Evolutionary conservation across 2,888 invertebrate species (phyloP), one percentile per base, ranked within the genome.

Genomic region (Apodemia mormo): DNA sequence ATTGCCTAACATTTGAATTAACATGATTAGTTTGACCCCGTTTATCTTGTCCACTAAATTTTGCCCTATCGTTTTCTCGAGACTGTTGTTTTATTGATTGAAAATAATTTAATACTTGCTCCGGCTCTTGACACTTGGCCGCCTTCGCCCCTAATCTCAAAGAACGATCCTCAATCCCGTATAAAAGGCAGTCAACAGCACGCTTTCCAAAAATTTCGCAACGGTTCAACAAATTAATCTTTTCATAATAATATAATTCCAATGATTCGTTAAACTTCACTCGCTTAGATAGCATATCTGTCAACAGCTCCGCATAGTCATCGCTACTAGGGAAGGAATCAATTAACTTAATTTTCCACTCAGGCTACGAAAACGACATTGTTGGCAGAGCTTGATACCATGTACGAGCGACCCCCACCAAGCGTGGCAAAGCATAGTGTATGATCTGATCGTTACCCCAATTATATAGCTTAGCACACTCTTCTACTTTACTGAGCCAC

Each of bases 391-490:
- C 72, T 54, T 77, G 76, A 66, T 76, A 76, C 76, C 76, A 76
- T 0, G 73, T 66, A 66, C 72, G 74, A 10, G 75, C 77, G n/a
- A 70, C 66, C 12, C 76, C 77, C 1, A 58, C 49, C 8, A 77
- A 68, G 70, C 76, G 77, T 33, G 75, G 75, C 33, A 78, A 70
- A 7, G 76, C 74, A 70, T 74, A 79, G 56, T 79, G 78, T 22
- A 77, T 72, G 1, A 73, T 76, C 66, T 77, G 74, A 45, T 65
- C 72, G 22, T 77, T 76, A 22, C 43, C 68, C 78, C 76, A 78
- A 8, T 69, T 66, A 66, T 78, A 78, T 43, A 77, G 68, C 56
- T 71, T 58, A 3, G 76, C 71, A 71, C 76, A 76, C 45, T 78
- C 78, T 29, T 76, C 73, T 12, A 78, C 74, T 66, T 78, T 77